Evolutionary conservation across 1,140 invertebrate genomes (phyloP).

Genomic region (Phocides pigmalion): DNA sequence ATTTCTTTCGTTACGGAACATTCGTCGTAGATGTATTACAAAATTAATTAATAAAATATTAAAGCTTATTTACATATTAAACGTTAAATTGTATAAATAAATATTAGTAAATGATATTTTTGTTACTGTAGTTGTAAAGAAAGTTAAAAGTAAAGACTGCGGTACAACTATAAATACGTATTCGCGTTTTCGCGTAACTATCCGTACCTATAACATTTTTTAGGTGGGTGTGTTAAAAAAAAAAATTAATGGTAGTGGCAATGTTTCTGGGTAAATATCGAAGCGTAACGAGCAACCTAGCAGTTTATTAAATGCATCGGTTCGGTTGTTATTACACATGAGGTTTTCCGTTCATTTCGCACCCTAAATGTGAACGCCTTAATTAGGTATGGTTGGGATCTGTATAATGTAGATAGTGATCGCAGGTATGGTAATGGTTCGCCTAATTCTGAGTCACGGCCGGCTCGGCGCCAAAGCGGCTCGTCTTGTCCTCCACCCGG

Average conservation of each 20-base stretch:
- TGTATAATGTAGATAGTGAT: constrained; percentile 58
- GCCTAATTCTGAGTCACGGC: constrained; percentile 72
- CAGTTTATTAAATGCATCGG: constrained; percentile 24
- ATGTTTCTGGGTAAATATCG: constrained; percentile 13
- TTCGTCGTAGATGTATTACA: background rate
- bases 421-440: constrained; percentile 64
- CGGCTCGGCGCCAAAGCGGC: constrained; percentile 44
- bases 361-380: constrained; percentile 68
- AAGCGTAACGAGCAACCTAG: constrained; percentile 32
- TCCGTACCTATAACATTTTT: background rate
- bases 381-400: constrained; percentile 71
- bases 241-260: background rate
- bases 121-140: background rate
- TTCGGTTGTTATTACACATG: constrained; percentile 53
- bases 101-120: too few relatives aligned
- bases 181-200: background rate
- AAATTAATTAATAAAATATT: too few relatives aligned
- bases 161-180: background rate
- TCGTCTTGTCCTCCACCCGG: constrained; percentile 44
- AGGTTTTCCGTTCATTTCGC: constrained; percentile 61
- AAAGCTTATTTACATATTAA: too few relatives aligned
- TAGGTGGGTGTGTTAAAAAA: background rate
- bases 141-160: background rate
- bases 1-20: background rate
- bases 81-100: too few relatives aligned